These are phyloP conservation scores for Venusia cambrica DNA, from an alignment of 2,888 invertebrate species.

Conservation along the genomic window DNA sequence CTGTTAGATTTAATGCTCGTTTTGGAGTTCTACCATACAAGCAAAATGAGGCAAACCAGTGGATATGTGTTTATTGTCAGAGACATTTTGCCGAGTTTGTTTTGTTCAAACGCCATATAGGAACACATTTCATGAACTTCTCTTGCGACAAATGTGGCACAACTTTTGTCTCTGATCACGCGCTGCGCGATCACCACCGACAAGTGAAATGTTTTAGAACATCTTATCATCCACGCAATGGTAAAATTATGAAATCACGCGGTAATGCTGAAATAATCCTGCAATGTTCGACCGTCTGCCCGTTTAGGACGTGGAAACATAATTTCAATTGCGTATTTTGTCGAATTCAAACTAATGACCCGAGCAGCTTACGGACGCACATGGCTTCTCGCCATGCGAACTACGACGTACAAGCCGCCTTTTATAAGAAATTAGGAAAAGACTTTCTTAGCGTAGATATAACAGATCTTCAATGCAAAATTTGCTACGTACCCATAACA, in stretches of 20 bases:
- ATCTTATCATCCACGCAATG: constrained; percentile 67
- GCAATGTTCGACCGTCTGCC: constrained; percentile 67
- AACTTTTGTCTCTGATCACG: constrained; percentile 63
- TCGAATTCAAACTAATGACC: constrained; percentile 64
- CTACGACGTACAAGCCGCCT: constrained; percentile 65
- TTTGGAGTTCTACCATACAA: constrained; percentile 70
- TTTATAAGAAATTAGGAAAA: constrained; percentile 71
- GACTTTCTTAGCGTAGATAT: constrained; percentile 70
- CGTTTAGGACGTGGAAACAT: constrained; percentile 70
- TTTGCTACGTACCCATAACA: constrained; percentile 59
- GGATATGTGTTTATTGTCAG: constrained; percentile 64
- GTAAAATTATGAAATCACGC: constrained; percentile 56
- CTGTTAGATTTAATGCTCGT: constrained; percentile 62
- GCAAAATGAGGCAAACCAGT: constrained; percentile 49
- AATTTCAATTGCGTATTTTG: constrained; percentile 73
- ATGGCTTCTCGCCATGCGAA: constrained; percentile 58
- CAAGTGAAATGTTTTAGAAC: constrained; percentile 68
- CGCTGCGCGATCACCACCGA: constrained; percentile 61
- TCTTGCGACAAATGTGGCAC: constrained; percentile 70
- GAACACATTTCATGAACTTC: constrained; percentile 66
- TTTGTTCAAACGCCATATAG: constrained; percentile 63
- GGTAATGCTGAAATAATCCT: constrained; percentile 69
- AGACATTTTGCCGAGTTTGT: constrained; percentile 55
- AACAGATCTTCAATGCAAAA: constrained; percentile 68
- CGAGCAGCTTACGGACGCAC: constrained; percentile 57